Conservation (phyloP, 1,140 invertebrate genomes). For the Eumaeus atala region DNA sequence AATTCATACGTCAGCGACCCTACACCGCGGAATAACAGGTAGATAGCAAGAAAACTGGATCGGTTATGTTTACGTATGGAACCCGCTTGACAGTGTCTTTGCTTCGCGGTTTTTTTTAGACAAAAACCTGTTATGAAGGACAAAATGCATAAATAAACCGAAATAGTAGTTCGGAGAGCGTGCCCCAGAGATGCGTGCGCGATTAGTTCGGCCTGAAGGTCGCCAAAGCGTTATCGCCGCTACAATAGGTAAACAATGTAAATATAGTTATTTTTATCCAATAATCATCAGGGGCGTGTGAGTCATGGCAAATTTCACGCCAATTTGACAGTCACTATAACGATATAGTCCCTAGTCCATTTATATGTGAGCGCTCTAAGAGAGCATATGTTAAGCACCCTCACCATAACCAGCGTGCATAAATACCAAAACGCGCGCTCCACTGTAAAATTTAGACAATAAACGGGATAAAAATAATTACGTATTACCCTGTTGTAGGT, state of each 20-base stretch:
- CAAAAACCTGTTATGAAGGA: slow-evolving; percentile 8
- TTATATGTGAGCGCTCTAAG: too few species aligned
- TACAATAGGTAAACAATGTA: slow-evolving; percentile 39
- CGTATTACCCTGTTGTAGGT: too few species aligned
- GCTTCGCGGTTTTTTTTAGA: background rate
- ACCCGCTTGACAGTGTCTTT: too few species aligned
- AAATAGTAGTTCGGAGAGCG: slow-evolving; percentile 33
- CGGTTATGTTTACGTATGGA: too few species aligned
- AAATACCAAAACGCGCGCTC: too few species aligned
- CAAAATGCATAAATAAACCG: slow-evolving; percentile 14
- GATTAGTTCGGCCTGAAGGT: slow-evolving; percentile 55
- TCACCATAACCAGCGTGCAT: too few species aligned
- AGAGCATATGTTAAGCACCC: too few species aligned
- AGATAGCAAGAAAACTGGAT: too few species aligned
- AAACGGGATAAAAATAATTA: too few species aligned
- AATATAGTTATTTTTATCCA: slow-evolving; percentile 28
- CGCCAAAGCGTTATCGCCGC: slow-evolving; percentile 36
- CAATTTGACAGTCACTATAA: slow-evolving; percentile 1
- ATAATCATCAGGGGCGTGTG: slow-evolving; percentile 1
- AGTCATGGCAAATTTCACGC: slow-evolving; percentile 1
- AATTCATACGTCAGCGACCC: too few species aligned
- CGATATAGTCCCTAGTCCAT: background rate
- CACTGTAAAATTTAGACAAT: too few species aligned
- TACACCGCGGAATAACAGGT: too few species aligned
- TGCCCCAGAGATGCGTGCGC: slow-evolving; percentile 29